Evolutionary conservation across 2,113 vertebrate genomes (phyloP), one percentile per base, ranked within the genome.

Genomic region (Tylochromis polylepis): DNA sequence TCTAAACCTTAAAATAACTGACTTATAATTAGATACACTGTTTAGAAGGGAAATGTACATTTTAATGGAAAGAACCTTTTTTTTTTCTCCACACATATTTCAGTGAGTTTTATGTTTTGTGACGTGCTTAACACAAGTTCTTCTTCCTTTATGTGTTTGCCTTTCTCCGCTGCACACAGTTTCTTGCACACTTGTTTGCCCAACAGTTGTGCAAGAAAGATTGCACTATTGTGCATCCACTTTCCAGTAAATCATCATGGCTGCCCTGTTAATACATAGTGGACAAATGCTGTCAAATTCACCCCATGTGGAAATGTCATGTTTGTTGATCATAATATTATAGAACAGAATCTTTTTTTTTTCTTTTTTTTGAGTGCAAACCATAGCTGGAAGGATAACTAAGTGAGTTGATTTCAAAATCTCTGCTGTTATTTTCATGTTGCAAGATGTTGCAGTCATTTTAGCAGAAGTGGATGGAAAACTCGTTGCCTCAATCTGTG

Each of bases 141-240:
- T 6, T 59, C 60, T 11, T 80, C 46, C 16, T 87, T 72, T 78
- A 83, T 62, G 83, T 87, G 24, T 82, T 91, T 90, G 90, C 93
- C 92, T 94, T 93, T 86, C 56, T 87, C 36, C 3, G 49, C 9
- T n/a, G 60, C 82, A 88, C 82, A 55, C 87, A 80, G 79, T 85
- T 82, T 43, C 34, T 65, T 65, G 60, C 20, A 82, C n/a, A 60
- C 46, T 78, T 85, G 41, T 89, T 89, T 92, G 56, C 82, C 67
- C 55, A 83, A 87, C 55, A 65, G 7, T 90, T 90, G 87, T 89
- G 88, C 83, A 90, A 90, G 41, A 90, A 38, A 72, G 59, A 87
- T 89, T 89, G 34, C 43, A 2, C 72, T 72, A 51, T 91, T 51
- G n/a, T 89, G n/a, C 11, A 31, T 62, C 34, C 67, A 22, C 20